A percentile compares a stretch with the other conserved stretches of the same genome.
Conservation (phyloP, 2,888 invertebrate species). For the Zygogramma bicolorata region DNA sequence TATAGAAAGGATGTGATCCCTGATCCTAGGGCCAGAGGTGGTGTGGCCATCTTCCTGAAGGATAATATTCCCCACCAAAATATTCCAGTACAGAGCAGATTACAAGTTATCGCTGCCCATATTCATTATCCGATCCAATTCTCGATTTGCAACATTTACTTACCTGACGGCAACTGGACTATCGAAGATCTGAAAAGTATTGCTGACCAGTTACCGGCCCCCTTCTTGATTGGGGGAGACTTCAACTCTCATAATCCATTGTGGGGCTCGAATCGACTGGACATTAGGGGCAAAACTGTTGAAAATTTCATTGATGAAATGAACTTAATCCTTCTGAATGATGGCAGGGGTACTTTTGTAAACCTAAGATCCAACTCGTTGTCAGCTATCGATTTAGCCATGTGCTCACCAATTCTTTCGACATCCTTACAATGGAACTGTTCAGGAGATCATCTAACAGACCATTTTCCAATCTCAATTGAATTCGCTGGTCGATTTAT, state of each 20-base stretch:
- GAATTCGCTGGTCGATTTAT: not conserved
- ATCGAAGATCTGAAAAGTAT: not conserved
- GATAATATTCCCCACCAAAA: not conserved
- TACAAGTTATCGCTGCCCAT: not conserved
- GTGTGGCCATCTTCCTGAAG: not conserved
- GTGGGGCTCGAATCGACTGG: constrained; percentile 20
- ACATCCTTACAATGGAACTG: not conserved
- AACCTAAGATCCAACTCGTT: not conserved
- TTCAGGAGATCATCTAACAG: too few species aligned
- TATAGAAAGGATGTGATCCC: constrained; percentile 3
- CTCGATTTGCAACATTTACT: constrained; percentile 11
- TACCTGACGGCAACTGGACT: constrained; percentile 9
- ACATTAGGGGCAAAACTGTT: not conserved
- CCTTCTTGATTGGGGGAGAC: constrained; percentile 31
- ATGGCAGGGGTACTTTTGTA: not conserved
- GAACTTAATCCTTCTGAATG: constrained; percentile 6
- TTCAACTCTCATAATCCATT: constrained; percentile 36
- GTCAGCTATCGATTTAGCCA: not conserved
- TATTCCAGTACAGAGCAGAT: not conserved
- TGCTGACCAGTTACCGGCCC: constrained; percentile 20
- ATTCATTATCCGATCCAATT: not conserved
- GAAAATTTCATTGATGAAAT: constrained; percentile 12
- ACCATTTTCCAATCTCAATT: constrained; percentile 8
- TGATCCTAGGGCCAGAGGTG: not conserved
- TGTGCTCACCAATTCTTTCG: not conserved